phyloP scores from a whole-genome alignment of 37 sponge, comb jelly and placozoan species.

The Oopsacas minuta region DNA sequence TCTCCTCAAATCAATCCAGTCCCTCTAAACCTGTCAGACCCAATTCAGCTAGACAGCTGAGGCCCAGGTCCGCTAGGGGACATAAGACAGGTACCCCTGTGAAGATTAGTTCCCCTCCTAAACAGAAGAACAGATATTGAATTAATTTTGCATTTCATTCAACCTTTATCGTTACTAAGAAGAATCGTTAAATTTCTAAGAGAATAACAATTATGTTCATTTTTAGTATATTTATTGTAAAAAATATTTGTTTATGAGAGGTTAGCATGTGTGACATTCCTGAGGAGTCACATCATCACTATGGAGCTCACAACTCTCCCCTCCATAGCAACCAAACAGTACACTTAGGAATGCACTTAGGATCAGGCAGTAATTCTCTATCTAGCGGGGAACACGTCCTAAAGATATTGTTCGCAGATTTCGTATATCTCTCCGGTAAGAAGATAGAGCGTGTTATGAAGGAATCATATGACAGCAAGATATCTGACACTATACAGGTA shows the following conservation, averaged over 20 bases:
- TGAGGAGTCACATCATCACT: neutral
- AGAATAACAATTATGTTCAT: too few species aligned
- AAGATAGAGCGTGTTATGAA: slow-evolving; percentile 43
- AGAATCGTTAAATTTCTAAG: too few species aligned
- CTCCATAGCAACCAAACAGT: neutral
- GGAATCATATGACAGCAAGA: neutral
- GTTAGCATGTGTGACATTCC: neutral
- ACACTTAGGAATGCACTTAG: slow-evolving; percentile 2
- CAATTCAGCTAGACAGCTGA: neutral
- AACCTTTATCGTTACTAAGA: too few species aligned
- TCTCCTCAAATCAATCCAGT: neutral
- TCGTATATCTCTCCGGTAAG: slow-evolving; percentile 44
- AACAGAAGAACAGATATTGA: too few species aligned
- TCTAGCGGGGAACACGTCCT: slow-evolving; percentile 65
- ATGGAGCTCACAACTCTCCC: neutral
- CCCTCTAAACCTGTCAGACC: neutral
- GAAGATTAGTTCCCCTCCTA: too few species aligned
- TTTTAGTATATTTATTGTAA: too few species aligned
- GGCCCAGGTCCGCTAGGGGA: neutral
- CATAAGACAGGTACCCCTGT: too few species aligned
- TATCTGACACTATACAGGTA: neutral
- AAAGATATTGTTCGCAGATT: slow-evolving; percentile 84
- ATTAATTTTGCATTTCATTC: too few species aligned
- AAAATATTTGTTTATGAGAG: too few species aligned
- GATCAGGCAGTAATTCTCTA: neutral